Evolutionary conservation across 2,113 vertebrate species (phyloP).

Genomic region (Muntiacus muntjak): DNA sequence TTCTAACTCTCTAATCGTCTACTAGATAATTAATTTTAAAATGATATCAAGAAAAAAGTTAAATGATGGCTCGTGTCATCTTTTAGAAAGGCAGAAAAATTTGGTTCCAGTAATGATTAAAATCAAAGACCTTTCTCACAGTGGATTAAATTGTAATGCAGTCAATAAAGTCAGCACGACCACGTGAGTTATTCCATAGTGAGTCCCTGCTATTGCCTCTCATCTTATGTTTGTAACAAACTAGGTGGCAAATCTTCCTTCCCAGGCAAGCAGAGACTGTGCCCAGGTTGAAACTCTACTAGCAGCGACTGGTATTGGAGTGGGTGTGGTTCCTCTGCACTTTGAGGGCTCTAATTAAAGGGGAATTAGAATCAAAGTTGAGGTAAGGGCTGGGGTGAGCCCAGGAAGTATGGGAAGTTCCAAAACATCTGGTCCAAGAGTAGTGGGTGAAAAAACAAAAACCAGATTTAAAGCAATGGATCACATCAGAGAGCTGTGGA

Average conservation of each 20-base stretch:
- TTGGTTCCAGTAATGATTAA: neutral
- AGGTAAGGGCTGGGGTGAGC: neutral
- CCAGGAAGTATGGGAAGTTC: conserved; percentile 20
- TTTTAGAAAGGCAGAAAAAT: conserved; percentile 5
- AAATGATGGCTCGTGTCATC: neutral
- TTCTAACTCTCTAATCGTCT: neutral
- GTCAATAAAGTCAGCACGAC: conserved; percentile 21
- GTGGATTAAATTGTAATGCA: neutral
- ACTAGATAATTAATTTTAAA: neutral
- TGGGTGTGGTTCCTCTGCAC: conserved; percentile 40
- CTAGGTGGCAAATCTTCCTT: neutral
- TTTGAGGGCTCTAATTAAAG: conserved; percentile 50
- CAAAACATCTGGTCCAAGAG: neutral
- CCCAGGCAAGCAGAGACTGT: conserved; percentile 4
- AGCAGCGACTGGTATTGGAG: neutral
- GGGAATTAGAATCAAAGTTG: conserved; percentile 53
- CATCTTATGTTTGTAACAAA: neutral
- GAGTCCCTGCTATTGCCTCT: neutral
- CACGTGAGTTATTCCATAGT: neutral
- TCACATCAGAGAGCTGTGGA: neutral
- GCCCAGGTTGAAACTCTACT: conserved; percentile 16
- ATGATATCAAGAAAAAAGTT: neutral
- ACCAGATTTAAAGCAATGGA: neutral
- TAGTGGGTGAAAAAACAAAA: neutral
- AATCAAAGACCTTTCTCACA: neutral